phyloP scores from a whole-genome alignment of 2,888 invertebrate species.

The Glyphotaelius pellucidus region DNA sequence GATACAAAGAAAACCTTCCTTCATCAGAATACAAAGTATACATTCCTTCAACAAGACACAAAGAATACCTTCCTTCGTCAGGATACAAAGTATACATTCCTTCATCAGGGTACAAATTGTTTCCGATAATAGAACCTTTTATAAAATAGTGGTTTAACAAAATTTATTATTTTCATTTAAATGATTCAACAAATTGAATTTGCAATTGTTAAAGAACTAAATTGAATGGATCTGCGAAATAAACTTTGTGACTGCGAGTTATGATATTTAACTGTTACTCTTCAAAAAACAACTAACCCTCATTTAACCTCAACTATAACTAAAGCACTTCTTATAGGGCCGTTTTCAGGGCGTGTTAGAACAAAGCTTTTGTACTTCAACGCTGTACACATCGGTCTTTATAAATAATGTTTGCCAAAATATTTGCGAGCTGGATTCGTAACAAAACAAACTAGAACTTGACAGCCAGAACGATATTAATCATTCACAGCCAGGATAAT shows the following conservation, averaged over 20 bases:
- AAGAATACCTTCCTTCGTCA: too few species aligned
- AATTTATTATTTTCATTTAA: too few species aligned
- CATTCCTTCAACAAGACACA: too few species aligned
- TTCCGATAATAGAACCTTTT: too few species aligned
- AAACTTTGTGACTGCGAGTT: neutral
- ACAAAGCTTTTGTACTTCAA: neutral
- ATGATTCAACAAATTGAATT: too few species aligned
- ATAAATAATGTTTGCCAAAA: neutral
- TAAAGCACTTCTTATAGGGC: neutral
- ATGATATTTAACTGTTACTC: neutral
- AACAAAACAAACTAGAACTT: constrained; percentile 2
- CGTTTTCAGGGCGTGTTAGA: neutral
- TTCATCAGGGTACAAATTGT: too few species aligned
- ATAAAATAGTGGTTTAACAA: too few species aligned
- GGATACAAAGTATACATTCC: too few species aligned
- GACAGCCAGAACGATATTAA: neutral
- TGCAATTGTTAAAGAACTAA: too few species aligned
- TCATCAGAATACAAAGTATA: too few species aligned
- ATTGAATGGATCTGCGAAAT: neutral
- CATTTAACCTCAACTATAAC: neutral
- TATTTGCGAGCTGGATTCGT: neutral
- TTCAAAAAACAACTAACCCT: neutral
- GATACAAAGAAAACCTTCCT: too few species aligned
- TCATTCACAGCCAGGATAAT: neutral
- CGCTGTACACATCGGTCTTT: neutral